Evolutionary conservation across 2,113 vertebrate genomes (phyloP), one percentile per base, ranked within the genome.

Genomic region (Lucifuga dentata): DNA sequence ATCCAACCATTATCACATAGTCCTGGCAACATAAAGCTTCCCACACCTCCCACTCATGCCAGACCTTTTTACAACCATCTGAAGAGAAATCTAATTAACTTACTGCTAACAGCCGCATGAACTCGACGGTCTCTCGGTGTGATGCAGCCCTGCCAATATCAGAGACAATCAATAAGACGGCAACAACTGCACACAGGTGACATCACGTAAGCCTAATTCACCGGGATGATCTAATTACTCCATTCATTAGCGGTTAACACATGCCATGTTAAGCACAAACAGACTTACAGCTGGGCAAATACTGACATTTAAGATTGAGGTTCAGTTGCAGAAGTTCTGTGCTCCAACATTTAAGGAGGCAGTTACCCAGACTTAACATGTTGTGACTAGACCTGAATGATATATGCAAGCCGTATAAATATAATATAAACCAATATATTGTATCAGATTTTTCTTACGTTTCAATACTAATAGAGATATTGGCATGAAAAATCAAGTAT

Each of bases 261-360:
- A 5, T 75, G 73, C 68, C 33, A 69, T 41, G 80, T 69, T 36
- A 40, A 55, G 64, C 24, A 76, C 56, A 90, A 91, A 93, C 79
- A 86, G 75, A 76, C 86, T 79, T 83, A 88, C 87, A 90, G 88
- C 88, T 90, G 88, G 77, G 75, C 73, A 90, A 92, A 91, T 79
- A 91, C 55, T 41, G 36, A 1, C 62, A 67, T 58, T 76, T 84
- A 79, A 82, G 72, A 81, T 40, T 0, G 39, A 55, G 66, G 49
- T 58, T 81, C 70, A 80, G 78, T 81, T 81, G 81, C 20, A 49
- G 19, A 33, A 12, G 21, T 41, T 76, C 67, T 64, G 67, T 70
- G 74, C 50, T 67, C 45, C 64, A 9, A 35, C 59, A 49, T 67
- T 60, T 75, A 29, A 7, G 26, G 7, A 29, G 26, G 3, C 26